Evolutionary conservation across 1,140 invertebrate species (phyloP).

Genomic region (Diplogasteroides magnus): DNA sequence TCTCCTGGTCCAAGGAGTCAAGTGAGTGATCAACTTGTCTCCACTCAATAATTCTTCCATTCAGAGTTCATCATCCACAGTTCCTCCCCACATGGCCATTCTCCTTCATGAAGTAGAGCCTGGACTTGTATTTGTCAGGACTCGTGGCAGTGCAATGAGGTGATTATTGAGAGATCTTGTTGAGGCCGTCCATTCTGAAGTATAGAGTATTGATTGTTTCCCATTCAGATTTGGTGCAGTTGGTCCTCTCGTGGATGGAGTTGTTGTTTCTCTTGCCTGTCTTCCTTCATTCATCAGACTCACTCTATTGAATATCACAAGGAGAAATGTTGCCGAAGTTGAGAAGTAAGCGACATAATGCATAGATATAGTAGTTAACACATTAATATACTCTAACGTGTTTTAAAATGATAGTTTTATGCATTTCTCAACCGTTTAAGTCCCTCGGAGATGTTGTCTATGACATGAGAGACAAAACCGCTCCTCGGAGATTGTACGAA

Average conservation of each 20-base stretch:
- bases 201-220: too few species aligned
- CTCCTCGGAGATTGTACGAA: too few species aligned
- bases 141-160: background rate
- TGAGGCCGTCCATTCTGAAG: background rate
- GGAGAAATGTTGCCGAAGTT: constrained; percentile 32
- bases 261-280: constrained; percentile 29
- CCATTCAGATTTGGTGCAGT: constrained; percentile 26
- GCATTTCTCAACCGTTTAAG: background rate
- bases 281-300: constrained; percentile 28
- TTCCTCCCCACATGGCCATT: background rate
- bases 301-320: constrained; percentile 31
- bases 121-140: background rate
- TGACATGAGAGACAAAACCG: too few species aligned
- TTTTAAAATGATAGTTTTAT: background rate
- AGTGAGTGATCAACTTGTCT: background rate
- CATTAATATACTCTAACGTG: background rate
- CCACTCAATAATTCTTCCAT: background rate
- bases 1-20: background rate
- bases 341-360: constrained; percentile 22
- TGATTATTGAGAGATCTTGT: constrained; percentile 1
- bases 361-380: background rate
- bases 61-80: background rate
- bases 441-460: too few species aligned
- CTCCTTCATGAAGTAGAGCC: background rate
- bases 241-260: constrained; percentile 27